phyloP scores from a whole-genome alignment of 2,888 invertebrate species.

The Tethea ocularis region DNA sequence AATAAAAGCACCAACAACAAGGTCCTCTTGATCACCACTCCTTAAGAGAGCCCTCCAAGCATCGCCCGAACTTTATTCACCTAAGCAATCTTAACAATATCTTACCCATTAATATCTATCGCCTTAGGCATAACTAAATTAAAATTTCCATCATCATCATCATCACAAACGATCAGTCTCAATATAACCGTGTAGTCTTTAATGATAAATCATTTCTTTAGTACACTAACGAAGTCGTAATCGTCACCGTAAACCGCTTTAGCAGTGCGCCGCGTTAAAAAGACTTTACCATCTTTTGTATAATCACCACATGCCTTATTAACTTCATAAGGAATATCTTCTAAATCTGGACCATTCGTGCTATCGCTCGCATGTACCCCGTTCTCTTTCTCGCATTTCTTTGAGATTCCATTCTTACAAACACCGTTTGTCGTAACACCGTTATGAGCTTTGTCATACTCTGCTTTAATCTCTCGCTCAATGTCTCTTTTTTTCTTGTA shows the following conservation, averaged over 20 bases:
- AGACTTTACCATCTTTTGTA: conserved; percentile 62
- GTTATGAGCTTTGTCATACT: conserved; percentile 45
- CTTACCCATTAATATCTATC: conserved; percentile 41
- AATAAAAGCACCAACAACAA: conserved; percentile 10
- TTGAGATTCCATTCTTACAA: conserved; percentile 36
- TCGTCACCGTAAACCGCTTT: conserved; percentile 59
- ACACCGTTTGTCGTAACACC: conserved; percentile 33
- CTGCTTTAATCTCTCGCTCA: conserved; percentile 50
- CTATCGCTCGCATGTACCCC: conserved; percentile 46
- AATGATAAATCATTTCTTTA: conserved; percentile 71
- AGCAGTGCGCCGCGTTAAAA: conserved; percentile 64
- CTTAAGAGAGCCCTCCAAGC: conserved; percentile 41
- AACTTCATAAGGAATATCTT: conserved; percentile 61
- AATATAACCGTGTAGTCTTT: conserved; percentile 59
- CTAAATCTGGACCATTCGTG: conserved; percentile 44
- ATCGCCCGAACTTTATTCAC: conserved; percentile 41
- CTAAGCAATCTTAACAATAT: conserved; percentile 49
- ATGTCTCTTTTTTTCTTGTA: conserved; percentile 70
- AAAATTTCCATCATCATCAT: conserved; percentile 53
- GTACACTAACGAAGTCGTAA: conserved; percentile 65
- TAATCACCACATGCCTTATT: conserved; percentile 66
- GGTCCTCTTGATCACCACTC: conserved; percentile 32
- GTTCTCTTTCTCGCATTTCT: conserved; percentile 42
- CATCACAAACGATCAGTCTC: conserved; percentile 80
- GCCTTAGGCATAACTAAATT: conserved; percentile 35